A percentile compares a stretch with the other conserved stretches of the same genome.
phyloP scores from a whole-genome alignment of 2,113 vertebrate species.

The Rhea pennata region DNA sequence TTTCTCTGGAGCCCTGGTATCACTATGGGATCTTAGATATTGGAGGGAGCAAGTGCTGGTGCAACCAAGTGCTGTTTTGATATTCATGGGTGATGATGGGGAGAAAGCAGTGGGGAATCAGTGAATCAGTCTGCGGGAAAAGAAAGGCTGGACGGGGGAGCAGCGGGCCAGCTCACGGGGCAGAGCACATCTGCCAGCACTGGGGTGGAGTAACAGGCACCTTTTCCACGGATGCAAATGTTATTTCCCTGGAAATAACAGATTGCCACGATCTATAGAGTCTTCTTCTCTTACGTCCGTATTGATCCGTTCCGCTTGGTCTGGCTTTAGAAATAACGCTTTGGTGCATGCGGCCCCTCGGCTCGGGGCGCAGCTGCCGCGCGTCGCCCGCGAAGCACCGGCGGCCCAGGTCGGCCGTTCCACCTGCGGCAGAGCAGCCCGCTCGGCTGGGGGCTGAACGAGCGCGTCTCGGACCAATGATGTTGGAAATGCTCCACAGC shows the following conservation, averaged over 20 bases:
- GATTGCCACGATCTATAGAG: background rate
- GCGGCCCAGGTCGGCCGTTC: background rate
- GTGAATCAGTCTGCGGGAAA: background rate
- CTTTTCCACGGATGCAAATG: background rate
- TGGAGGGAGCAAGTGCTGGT: fast-evolving
- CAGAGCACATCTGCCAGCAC: background rate
- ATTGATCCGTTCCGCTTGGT: slow-evolving; percentile 6
- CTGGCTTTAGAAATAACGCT: slow-evolving; percentile 2
- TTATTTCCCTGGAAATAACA: background rate
- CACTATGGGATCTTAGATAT: background rate
- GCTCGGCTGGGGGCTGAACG: background rate
- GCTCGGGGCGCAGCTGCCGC: background rate
- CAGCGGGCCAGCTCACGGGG: background rate
- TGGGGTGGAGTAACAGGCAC: background rate
- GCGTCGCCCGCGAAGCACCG: background rate
- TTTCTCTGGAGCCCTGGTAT: background rate
- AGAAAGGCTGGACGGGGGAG: background rate
- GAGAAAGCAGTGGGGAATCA: fast-evolving
- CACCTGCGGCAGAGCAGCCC: fast-evolving
- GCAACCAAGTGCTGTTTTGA: background rate
- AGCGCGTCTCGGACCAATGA: background rate
- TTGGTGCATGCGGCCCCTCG: background rate
- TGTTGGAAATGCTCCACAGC: background rate
- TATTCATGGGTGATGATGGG: no score
- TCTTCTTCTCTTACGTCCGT: background rate